Base-by-base conservation (phyloP, 2,888 invertebrate genomes). In the Caenorhabditis parvicauda region DNA sequence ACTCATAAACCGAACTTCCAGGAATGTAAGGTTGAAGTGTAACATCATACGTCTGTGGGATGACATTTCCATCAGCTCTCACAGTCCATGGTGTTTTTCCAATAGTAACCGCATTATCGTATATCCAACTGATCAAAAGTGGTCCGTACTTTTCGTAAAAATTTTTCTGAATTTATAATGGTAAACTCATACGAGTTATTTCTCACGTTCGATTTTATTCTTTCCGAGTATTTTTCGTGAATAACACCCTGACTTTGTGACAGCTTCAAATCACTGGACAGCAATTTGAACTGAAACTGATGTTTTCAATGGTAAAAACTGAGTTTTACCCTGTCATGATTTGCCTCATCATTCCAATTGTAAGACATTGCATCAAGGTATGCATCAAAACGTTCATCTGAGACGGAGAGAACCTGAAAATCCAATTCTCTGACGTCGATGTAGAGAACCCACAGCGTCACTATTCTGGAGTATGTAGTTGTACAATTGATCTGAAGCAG, bases 321-420 rank as follows among this genome's bases (percentile, higher is more conserved):
- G n/a, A n/a, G n/a, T n/a, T n/a, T n/a, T n/a, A n/a, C 21, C 29
- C 61, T 48, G 0, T 2, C 2, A 22, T 53, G 46, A 22, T 29
- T 53, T 19, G 50, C 21, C n/a, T n/a, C 41, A 9, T 14, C 14
- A n/a, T 17, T 41, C 63, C 63, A 63, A 14, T 55, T 62, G 39
- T 57, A 66, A 6, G 65, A 62, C 62, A 66, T 62, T 19, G 65
- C 49, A 41, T 59, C 51, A 2, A 66, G 52, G 35, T 59, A 66
- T 0, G 54, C 54, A 22, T 56, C 42, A 21, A 66, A 21, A n/a
- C n/a, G n/a, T n/a, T n/a, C n/a, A 7, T 35, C 25, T 7, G 54
- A 7, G 3, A 44, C 32, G 25, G 32, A 54, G 5, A 62, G 27
- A 19, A 61, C 12, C 54, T 54, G 37, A 37, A 49, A 56, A 6